Base-by-base conservation (phyloP, 2,113 vertebrate genomes). In the Pholis gunnellus region DNA sequence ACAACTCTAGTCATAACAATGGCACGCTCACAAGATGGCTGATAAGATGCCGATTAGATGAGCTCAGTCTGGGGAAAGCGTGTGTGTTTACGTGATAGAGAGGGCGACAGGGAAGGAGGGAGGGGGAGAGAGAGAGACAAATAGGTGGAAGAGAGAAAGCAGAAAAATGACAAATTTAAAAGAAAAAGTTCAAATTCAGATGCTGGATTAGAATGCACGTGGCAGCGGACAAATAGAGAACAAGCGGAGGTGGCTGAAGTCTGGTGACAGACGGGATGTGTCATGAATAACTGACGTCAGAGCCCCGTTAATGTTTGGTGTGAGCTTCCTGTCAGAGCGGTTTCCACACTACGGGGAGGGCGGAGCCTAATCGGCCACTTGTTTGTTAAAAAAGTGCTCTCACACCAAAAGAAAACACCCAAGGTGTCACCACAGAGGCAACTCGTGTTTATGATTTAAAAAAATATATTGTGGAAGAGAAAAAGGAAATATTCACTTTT, bases 31-130 rank as follows among this genome's bases (percentile, higher is more conserved):
- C 82, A 78, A 84, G 88, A 89, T 78, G 84, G 64, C 86, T 73
- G 93, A 94, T 93, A 91, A 92, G 90, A 93, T 91, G 88, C 88
- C 84, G 79, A 89, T 83, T 65, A 81, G 89, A 91, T 93, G 92
- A 94, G 86, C 87, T 92, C 88, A 89, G 73, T 72, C 79, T 68
- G 56, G 66, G 67, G 77, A 79, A 88, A 68, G 71, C 67, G 74
- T 50, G 69, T 13, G 38, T 65, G 75, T 91, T 60, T 84, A 61
- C 5, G 60, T 8, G 71, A 75, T 14, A 11, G 75, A 52, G 66
- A 15, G 52, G 38, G 31, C 3, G 22, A 27, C n/a, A 71, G 52
- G 34, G 36, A 81, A 36, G 54, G 59, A 44, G 5, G 29, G 38
- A 48, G 14, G 77, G 25, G 50, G 71, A 79, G 48, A 56, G n/a